Evolutionary conservation across 2,888 invertebrate species (phyloP), one percentile per base, ranked within the genome.

Genomic region (Antheraea yamamai): DNA sequence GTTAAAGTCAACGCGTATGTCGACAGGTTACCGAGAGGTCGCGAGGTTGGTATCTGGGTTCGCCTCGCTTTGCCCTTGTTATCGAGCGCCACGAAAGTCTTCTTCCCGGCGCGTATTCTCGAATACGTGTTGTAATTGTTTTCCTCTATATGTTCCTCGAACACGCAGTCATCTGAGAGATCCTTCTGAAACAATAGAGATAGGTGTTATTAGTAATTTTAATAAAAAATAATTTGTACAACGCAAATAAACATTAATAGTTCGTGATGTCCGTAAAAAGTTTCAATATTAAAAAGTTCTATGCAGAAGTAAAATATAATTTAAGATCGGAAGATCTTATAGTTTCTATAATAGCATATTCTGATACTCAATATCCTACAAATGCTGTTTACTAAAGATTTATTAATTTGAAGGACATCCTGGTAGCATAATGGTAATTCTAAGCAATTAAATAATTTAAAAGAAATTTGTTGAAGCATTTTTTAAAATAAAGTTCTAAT

Each of bases 71-170:
- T 96, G 47, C 98, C 98, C 79, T 95, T 94, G 81, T 96, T 96
- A 92, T 97, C 97, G 80, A 98, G 93, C 79, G 97, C 98, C 91
- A 98, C 95, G 94, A 97, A 98, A 74, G 97, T 97, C 84, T 96
- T 96, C 88, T 95, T 95, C 83, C 96, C 95, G 79, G 92, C 95
- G 80, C 93, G 90, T 92, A 97, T 96, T 89, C 96, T 96, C 85
- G 97, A 97, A 94, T 98, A 98, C 76, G 97, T 97, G 91, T 98
- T 98, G 95, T 97, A 98, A 91, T 97, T 96, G 92, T 97, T 97
- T 91, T 97, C 96, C 91, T 97, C 97, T 92, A 98, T 96, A 89
- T 96, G 97, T 95, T 98, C 98, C 94, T 97, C 97, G 96, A 98
- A 98, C 90, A 97, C 96, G 95, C 98, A 98, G 87, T 97, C 97